A percentile compares a stretch with the other conserved stretches of the same genome.
Evolutionary conservation across 2,113 vertebrate species (phyloP).

Genomic region (Thalassarche chlororhynchos): DNA sequence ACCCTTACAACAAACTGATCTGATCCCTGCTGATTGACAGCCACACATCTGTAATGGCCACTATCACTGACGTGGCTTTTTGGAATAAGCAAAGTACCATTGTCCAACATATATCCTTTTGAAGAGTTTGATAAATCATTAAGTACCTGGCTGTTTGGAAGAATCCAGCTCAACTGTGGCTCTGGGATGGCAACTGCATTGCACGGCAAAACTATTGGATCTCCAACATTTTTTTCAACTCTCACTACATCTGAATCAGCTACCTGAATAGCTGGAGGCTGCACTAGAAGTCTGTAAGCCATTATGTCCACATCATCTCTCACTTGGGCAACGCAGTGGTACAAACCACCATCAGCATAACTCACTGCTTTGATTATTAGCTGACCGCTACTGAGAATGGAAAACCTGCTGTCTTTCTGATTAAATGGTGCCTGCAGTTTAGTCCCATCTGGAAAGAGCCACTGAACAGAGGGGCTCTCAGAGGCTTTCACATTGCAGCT

Average conservation of each 20-base stretch:
- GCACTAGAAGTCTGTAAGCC: slow-evolving; percentile 79
- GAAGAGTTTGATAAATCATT: slow-evolving; percentile 71
- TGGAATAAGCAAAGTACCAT: slow-evolving; percentile 82
- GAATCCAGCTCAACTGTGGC: slow-evolving; percentile 87
- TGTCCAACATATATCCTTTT: slow-evolving; percentile 59
- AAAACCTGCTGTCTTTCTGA: slow-evolving; percentile 71
- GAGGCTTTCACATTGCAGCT: slow-evolving; percentile 82
- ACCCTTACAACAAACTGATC: slow-evolving; percentile 79
- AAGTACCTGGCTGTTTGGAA: slow-evolving; percentile 78
- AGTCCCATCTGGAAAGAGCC: slow-evolving; percentile 85
- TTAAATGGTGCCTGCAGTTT: slow-evolving; percentile 72
- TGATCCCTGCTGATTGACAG: slow-evolving; percentile 82
- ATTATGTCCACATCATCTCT: slow-evolving; percentile 70
- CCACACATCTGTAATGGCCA: slow-evolving; percentile 89
- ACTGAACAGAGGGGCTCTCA: slow-evolving; percentile 72
- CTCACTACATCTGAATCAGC: slow-evolving; percentile 47
- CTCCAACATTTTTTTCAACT: slow-evolving; percentile 72
- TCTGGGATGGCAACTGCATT: slow-evolving; percentile 76
- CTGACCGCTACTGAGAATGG: slow-evolving; percentile 74
- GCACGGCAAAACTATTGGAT: slow-evolving; percentile 78
- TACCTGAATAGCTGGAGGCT: slow-evolving; percentile 67
- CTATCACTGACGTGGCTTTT: slow-evolving; percentile 73
- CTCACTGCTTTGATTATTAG: slow-evolving; percentile 72
- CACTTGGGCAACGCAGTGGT: slow-evolving; percentile 83
- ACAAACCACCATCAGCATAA: slow-evolving; percentile 82